phyloP scores from a whole-genome alignment of 2,888 invertebrate genomes.

The Lobophora halterata region DNA sequence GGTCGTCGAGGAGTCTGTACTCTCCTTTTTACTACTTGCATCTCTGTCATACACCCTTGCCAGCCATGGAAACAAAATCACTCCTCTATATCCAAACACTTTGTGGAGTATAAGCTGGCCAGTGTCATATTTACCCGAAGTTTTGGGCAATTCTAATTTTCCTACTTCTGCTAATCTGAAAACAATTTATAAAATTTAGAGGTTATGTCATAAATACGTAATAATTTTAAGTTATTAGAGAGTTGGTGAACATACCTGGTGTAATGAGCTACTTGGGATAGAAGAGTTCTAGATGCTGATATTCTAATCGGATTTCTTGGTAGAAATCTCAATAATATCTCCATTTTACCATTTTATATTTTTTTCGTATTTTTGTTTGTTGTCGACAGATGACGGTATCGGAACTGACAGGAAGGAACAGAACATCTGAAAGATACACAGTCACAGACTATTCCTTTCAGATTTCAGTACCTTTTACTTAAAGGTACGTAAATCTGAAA shows the following conservation, averaged over 20 bases:
- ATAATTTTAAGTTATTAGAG: constrained; percentile 24
- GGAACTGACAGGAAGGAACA: no score
- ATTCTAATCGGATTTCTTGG: constrained; percentile 60
- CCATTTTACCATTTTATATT: constrained; percentile 77
- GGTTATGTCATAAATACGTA: constrained; percentile 66
- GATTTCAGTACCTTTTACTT: no score
- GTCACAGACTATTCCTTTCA: no score
- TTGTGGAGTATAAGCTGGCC: constrained; percentile 97
- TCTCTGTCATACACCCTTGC: constrained; percentile 97
- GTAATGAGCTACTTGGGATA: constrained; percentile 69
- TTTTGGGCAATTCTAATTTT: constrained; percentile 91
- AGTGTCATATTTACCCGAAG: constrained; percentile 95
- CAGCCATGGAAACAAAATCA: constrained; percentile 97
- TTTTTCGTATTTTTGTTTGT: constrained; percentile 57
- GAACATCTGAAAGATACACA: no score
- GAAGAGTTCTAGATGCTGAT: constrained; percentile 61
- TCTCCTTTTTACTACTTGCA: constrained; percentile 85
- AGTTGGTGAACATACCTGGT: constrained; percentile 55
- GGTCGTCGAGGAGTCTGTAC: constrained; percentile 49
- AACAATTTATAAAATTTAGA: constrained; percentile 35
- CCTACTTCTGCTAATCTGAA: constrained; percentile 96
- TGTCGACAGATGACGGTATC: constrained; percentile 45
- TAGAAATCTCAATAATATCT: constrained; percentile 72
- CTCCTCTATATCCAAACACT: constrained; percentile 98
- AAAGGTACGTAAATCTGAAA: no score